These are phyloP conservation scores for Cyphomyrus plagiostoma DNA, from an alignment of 2,113 vertebrate species.

Conservation along the genomic window DNA sequence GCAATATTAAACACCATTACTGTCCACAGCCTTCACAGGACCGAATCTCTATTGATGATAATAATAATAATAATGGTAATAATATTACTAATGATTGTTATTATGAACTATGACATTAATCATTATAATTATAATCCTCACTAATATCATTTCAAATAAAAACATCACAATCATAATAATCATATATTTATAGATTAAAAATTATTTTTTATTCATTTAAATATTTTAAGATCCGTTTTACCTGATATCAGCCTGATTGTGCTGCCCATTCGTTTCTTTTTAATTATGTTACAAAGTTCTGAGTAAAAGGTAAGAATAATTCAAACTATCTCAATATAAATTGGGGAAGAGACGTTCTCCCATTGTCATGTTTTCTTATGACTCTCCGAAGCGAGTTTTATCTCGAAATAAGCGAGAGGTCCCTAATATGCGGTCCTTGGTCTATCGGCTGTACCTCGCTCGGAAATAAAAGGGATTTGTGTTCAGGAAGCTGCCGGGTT, in stretches of 20 bases:
- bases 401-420: background rate
- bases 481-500: background rate
- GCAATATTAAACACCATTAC: slow-evolving; percentile 5
- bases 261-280: background rate
- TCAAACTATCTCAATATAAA: background rate
- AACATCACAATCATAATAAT: background rate
- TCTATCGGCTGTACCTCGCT: background rate
- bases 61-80: background rate
- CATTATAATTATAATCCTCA: background rate
- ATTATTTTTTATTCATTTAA: background rate
- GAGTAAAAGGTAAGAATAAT: background rate
- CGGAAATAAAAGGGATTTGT: background rate
- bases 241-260: background rate
- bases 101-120: background rate
- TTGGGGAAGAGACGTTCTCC: background rate
- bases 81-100: background rate
- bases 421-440: background rate
- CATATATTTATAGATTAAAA: background rate
- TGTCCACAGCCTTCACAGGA: background rate
- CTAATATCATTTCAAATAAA: background rate
- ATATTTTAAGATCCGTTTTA: background rate
- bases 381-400: background rate
- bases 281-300: background rate
- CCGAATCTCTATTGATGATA: background rate
- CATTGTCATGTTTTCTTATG: background rate